phyloP scores from a whole-genome alignment of 2,888 invertebrate genomes.

The Cybosia mesomella region DNA sequence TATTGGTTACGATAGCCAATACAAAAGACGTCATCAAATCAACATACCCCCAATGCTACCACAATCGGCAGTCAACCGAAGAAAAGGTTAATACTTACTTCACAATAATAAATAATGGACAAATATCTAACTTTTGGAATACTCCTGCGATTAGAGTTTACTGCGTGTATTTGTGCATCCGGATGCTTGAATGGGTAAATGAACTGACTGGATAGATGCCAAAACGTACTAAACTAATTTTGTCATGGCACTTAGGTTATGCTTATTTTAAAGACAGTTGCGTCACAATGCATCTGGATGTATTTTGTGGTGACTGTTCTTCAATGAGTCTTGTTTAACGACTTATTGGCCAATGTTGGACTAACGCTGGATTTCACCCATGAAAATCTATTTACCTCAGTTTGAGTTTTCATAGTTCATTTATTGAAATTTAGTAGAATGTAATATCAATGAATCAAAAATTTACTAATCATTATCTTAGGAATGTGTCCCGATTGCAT shows the following conservation, averaged over 20 bases:
- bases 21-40: neutral
- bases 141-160: conserved; percentile 35
- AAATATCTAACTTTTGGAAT: conserved; percentile 50
- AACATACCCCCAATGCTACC: neutral
- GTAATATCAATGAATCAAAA: no score
- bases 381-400: neutral
- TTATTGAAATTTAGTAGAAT: no score
- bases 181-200: conserved; percentile 70
- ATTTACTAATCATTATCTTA: no score
- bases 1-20: neutral
- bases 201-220: conserved; percentile 71
- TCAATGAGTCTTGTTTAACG: neutral
- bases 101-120: neutral
- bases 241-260: neutral
- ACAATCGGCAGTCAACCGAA: neutral
- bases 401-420: no score
- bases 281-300: neutral
- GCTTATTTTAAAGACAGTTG: neutral
- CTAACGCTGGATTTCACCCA: neutral
- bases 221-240: conserved; percentile 48
- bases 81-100: no score
- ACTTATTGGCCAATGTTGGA: neutral
- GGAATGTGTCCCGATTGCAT: no score
- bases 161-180: conserved; percentile 56
- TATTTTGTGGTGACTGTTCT: neutral